Base-by-base conservation (phyloP, 2,888 invertebrate genomes). In the Brachypalpus laphriformis region DNA sequence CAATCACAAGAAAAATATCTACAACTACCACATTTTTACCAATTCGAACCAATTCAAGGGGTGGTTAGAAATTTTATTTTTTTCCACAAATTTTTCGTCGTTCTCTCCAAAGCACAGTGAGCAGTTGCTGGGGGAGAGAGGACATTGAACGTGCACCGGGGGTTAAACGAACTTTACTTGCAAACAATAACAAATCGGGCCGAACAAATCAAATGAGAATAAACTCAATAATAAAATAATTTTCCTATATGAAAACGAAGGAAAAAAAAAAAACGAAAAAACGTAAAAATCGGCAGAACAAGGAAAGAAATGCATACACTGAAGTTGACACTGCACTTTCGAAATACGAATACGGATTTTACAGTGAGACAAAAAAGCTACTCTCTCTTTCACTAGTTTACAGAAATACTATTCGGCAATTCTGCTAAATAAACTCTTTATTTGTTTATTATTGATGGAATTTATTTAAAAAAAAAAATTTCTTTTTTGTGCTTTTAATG, bases 121-220 rank as follows among this genome's bases (percentile, higher is more conserved):
- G 40, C 34, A 54, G 49, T 65, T 59, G 66, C 61, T 28, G 47
- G 71, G 65, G 77, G 63, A 71, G 34, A 77, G 45, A 81, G 82
- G 82, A 71, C 71, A 77, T 66, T 72, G 77, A 82, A 77, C 82
- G 82, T 77, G 77, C 66, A 78, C 78, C 74, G 74, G 56, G 78
- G 82, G 82, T 83, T 83, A 78, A 72, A 68, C 68, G 74, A 83
- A 83, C 82, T 78, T 78, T 78, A 72, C 54, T 49, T 61, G 56
- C 37, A 68, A 57, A 68, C 34, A 65, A 34, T 18, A 65, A 66
- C 70, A 70, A 56, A 45, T 57, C 68, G 42, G 42, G 40, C 1
- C 3, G 8, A 74, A 47, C 5, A 57, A 20, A 65, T 18, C 16
- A 56, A 74, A 51, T 25, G 47, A 51, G 37, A 31, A 63, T 34